phyloP scores from a whole-genome alignment of 1,140 invertebrate species.

The Magallana gigas region DNA sequence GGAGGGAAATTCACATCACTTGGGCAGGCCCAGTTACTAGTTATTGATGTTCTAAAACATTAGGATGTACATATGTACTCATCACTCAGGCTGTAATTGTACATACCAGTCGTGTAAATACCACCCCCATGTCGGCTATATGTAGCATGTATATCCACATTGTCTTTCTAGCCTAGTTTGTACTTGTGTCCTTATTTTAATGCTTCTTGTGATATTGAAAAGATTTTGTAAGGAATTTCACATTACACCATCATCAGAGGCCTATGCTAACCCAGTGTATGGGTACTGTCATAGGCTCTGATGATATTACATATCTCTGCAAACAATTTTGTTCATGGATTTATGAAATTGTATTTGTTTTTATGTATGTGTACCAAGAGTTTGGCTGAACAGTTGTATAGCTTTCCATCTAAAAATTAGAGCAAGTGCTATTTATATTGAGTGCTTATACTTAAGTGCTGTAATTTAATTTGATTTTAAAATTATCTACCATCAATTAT shows the following conservation, averaged over 20 bases:
- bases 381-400: too few species aligned
- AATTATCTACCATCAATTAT: neutral
- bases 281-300: too few species aligned
- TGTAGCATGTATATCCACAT: conserved; percentile 13
- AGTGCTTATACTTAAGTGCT: conserved; percentile 1
- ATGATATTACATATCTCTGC: too few species aligned
- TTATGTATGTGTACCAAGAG: too few species aligned
- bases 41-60: neutral
- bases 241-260: neutral
- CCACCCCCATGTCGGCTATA: neutral
- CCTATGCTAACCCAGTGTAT: too few species aligned
- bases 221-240: neutral
- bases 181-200: conserved; percentile 15
- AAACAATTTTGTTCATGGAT: too few species aligned
- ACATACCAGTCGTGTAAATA: neutral
- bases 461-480: neutral
- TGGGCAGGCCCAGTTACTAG: neutral
- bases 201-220: conserved; percentile 33
- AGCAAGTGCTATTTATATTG: neutral
- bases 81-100: neutral
- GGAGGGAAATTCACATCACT: neutral
- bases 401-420: too few species aligned
- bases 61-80: neutral
- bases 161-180: conserved; percentile 19
- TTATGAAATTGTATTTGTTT: too few species aligned